Evolutionary conservation across 1,140 invertebrate genomes (phyloP), one percentile per base, ranked within the genome.

Genomic region (Drosophila kurseongensis): DNA sequence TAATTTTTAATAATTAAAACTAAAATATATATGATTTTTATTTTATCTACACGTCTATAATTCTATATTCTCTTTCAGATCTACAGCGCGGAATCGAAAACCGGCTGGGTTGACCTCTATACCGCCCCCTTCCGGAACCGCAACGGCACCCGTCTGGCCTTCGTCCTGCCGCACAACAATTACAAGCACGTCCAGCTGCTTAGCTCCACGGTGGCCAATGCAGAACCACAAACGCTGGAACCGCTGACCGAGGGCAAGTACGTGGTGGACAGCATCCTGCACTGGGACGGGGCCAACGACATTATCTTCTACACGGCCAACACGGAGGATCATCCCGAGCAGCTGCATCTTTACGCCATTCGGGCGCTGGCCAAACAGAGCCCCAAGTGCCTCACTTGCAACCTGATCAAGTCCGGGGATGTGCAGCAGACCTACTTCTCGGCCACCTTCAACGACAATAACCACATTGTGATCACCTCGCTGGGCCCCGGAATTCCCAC

Each of bases 261-360:
- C 91, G 95, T 96, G 60, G 97, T 98, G 14, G 95, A 95, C 8
- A 94, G 96, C 78, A 96, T 99, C 66, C 92, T 97, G 3, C 93
- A 94, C 23, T 98, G 96, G 96, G 95, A 97, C 82, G 91, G 95
- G 60, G 92, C 94, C 32, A 94, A 94, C 44, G 93, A 95, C 66
- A 91, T 94, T 52, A 94, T 97, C 94, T 95, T 95, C 84, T 96
- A 95, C 80, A 90, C 94, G 51, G 95, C 95, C 36, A 95, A 94
- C 40, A 93, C 92, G 4, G 93, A 93, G 75, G 78, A 93, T 23
- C 93, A 95, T 89, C 93, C 94, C 10, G 93, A 94, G 36, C 93
- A 94, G 40, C 93, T 95, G 81, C 95, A 95, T 88, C 62, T 95
- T 29, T 95, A 95, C 84, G 92, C 93, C 23, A 91, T 95, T 52